Evolutionary conservation across 2,113 vertebrate species (phyloP).

Genomic region (Zosterops japonicus): DNA sequence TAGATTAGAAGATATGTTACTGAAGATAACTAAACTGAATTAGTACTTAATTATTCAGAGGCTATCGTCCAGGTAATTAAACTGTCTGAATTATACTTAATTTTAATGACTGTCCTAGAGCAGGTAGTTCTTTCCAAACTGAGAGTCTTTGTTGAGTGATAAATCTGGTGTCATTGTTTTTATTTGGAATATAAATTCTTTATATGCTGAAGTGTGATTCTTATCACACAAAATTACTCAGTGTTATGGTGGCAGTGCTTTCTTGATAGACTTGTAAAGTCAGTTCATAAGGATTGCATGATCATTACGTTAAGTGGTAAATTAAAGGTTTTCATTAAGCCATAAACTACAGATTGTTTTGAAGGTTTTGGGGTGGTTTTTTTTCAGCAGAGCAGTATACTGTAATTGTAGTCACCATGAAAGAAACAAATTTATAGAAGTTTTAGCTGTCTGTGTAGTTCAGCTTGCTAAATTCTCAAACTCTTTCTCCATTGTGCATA

Average conservation of each 20-base stretch:
- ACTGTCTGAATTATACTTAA: neutral
- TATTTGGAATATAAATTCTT: neutral
- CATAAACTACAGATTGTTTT: slow-evolving; percentile 26
- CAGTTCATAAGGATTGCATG: neutral
- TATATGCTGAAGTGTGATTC: neutral
- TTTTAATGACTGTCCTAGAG: neutral
- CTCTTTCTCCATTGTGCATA: neutral
- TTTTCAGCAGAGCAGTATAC: neutral
- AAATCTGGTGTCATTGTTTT: neutral
- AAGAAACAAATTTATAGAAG: slow-evolving; percentile 19
- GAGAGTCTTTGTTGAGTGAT: neutral
- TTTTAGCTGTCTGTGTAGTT: neutral
- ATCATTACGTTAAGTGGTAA: neutral
- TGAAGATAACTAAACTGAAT: neutral
- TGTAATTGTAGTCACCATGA: slow-evolving; percentile 4
- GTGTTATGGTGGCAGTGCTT: neutral
- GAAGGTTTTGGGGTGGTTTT: neutral
- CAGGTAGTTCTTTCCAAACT: neutral
- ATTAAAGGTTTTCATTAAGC: slow-evolving; percentile 17
- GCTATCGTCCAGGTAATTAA: neutral
- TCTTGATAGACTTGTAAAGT: neutral
- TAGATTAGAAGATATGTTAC: neutral
- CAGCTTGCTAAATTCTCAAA: neutral
- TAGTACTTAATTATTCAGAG: neutral
- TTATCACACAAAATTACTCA: neutral